Conservation (phyloP, 35 echinoderm and acorn worm species). For the Lytechinus pictus region DNA sequence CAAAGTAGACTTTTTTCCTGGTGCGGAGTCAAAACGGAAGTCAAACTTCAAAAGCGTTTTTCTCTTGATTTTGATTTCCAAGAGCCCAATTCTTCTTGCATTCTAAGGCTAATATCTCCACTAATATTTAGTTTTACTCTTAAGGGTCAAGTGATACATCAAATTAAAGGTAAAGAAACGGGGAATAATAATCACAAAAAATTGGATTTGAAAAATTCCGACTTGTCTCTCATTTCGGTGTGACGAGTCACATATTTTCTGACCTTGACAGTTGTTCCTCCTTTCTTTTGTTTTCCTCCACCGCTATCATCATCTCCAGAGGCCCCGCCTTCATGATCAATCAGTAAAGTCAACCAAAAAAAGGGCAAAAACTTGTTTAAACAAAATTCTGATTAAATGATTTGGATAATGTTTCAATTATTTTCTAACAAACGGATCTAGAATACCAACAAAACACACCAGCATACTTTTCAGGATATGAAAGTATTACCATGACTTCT, state of each 20-base stretch:
- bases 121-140: too few relatives aligned
- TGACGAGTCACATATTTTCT: neutral
- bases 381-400: constrained; percentile 1
- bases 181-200: neutral
- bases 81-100: too few relatives aligned
- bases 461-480: too few relatives aligned
- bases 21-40: too few relatives aligned
- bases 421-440: too few relatives aligned
- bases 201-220: neutral
- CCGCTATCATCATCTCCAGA: constrained; percentile 63
- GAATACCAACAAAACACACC: too few relatives aligned
- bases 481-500: too few relatives aligned
- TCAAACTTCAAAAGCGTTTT: too few relatives aligned
- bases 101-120: too few relatives aligned
- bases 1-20: too few relatives aligned
- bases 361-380: neutral
- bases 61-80: too few relatives aligned
- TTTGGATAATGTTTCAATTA: neutral
- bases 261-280: constrained; percentile 89
- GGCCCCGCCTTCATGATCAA: neutral
- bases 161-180: neutral
- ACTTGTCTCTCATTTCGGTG: neutral
- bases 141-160: too few relatives aligned
- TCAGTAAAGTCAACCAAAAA: neutral
- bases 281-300: constrained; percentile 79